These are phyloP conservation scores for Montipora efflorescens DNA, from an alignment of 64 coral and sea anemone genomes.

Conservation along the genomic window DNA sequence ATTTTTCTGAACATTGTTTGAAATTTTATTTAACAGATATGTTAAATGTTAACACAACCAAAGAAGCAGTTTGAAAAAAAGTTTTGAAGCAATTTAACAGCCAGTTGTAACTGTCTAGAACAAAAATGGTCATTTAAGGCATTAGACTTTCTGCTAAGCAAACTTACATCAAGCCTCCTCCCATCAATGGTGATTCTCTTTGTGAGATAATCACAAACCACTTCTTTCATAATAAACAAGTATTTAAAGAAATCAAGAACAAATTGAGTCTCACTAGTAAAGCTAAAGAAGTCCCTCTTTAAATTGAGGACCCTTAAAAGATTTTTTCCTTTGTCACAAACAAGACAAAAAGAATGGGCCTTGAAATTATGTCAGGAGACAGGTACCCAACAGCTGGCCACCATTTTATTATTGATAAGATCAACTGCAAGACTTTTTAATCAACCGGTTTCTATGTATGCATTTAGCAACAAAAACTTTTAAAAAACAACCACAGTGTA, in stretches of 20 bases:
- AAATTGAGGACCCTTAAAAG: not conserved
- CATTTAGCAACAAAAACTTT: too few species aligned
- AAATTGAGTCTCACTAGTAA: not conserved
- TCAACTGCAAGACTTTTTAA: not conserved
- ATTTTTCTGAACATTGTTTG: too few species aligned
- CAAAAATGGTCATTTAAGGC: too few species aligned
- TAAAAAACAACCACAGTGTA: too few species aligned
- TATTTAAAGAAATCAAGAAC: not conserved
- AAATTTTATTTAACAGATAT: too few species aligned
- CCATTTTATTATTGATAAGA: slow-evolving; percentile 9
- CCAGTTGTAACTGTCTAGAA: too few species aligned
- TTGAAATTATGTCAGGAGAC: slow-evolving; percentile 21
- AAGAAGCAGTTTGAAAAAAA: too few species aligned
- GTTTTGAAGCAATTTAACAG: too few species aligned
- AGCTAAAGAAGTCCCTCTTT: not conserved
- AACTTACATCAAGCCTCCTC: slow-evolving; percentile 49
- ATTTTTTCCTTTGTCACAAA: not conserved
- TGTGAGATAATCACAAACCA: slow-evolving; percentile 61
- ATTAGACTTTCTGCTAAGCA: not conserved
- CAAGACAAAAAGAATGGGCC: not conserved
- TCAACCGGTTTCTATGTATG: not conserved
- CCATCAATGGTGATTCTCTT: slow-evolving; percentile 57
- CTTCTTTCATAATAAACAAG: slow-evolving; percentile 43
- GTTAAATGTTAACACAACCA: too few species aligned
- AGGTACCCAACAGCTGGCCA: not conserved